Conservation (phyloP, 2,113 vertebrate species). For the Malurus elegans region DNA sequence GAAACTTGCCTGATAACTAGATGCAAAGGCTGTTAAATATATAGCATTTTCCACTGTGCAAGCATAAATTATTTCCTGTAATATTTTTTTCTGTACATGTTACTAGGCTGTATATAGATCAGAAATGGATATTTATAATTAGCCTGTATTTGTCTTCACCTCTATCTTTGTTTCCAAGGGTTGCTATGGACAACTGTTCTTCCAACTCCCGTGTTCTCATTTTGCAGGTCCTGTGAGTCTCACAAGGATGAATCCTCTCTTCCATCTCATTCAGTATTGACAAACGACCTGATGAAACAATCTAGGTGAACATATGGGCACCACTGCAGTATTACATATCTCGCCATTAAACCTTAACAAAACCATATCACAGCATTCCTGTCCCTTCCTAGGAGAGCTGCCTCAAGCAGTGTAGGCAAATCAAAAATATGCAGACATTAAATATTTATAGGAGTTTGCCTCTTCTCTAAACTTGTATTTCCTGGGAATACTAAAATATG, state of each 20-base stretch:
- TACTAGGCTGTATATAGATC: conserved; percentile 41
- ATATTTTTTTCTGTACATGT: neutral
- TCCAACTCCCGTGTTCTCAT: neutral
- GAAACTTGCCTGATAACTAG: neutral
- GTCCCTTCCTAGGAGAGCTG: neutral
- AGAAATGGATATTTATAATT: conserved; percentile 47
- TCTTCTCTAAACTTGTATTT: neutral
- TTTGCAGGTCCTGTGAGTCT: conserved; percentile 6
- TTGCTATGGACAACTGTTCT: conserved; percentile 34
- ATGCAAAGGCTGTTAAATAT: conserved; percentile 1
- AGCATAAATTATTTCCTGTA: conserved; percentile 39
- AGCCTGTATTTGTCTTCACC: conserved; percentile 36
- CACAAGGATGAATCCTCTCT: neutral
- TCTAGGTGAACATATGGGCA: neutral
- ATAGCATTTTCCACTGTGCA: neutral
- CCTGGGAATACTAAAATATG: neutral
- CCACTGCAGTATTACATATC: neutral
- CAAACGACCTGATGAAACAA: neutral
- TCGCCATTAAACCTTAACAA: neutral
- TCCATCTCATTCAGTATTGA: neutral
- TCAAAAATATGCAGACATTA: neutral
- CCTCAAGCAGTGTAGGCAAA: neutral
- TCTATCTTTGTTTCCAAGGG: conserved; percentile 51
- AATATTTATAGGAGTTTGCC: neutral
- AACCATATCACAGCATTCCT: neutral